Evolutionary conservation across 2,797 vertebrate species (phyloP), one percentile per base, ranked within the genome.

Genomic region (Danio kyathit): DNA sequence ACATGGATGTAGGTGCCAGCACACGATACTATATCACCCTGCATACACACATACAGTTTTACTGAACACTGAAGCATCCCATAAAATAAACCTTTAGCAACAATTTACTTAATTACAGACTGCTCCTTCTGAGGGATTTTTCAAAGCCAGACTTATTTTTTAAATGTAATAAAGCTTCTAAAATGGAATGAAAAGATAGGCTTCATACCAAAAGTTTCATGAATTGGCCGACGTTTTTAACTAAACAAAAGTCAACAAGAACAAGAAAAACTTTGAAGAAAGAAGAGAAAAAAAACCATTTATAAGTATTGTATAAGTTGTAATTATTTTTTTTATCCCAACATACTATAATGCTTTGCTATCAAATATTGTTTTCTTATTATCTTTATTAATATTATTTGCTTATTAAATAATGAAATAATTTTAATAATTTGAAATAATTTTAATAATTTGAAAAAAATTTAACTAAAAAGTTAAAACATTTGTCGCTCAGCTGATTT

Each of bases 1-100:
- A 99, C 94, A 0, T 99, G 97, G 83, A 99, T 97, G 70, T 98
- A 95, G 0, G 97, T 99, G 40, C 97, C 98, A 0, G 97, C 97
- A 5, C 97, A 96, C 0, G 97, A 99, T 49, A 99, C 97, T 0
- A 99, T 95, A 76, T 99, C 98, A 1, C 98, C 97, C 98, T 99
- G 85, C 6, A 82, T 3, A 74, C 41, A 56, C 69, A 29, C 3
- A 48, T 1, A 8, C 17, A 54, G 40, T 5, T 54, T 54, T 19
- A 57, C 54, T 8, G 16, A 38, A 67, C 41, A 66, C 51, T 21
- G 12, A 64, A 14, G 9, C 14, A n/a, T 38, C 41, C 43, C 52
- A 19, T 64, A 14, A 63, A 64, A 19, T 29, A 8, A 54, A 52
- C 10, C n/a, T 38, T 40, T 2, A 9, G 29, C 5, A 38, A 12